These are phyloP conservation scores for Sebastes taczanowskii DNA, from an alignment of 2,797 vertebrate genomes.

Conservation along the genomic window DNA sequence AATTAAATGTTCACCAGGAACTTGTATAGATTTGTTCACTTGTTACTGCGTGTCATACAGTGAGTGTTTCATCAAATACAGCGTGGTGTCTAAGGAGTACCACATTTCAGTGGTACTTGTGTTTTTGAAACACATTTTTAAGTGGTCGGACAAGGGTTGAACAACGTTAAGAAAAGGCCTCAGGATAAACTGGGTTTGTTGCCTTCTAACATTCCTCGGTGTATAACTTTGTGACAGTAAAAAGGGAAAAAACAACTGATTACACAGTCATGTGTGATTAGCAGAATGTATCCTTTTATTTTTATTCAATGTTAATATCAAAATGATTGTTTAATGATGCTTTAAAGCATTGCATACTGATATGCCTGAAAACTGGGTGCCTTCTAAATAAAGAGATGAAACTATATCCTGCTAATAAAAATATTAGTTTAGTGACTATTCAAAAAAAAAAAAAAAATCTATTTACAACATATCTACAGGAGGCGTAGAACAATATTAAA, in stretches of 20 bases:
- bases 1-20: constrained; percentile 67
- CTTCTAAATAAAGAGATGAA: background rate
- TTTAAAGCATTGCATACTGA: background rate
- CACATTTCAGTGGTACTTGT: constrained; percentile 25
- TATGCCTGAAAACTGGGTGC: background rate
- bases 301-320: background rate
- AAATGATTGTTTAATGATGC: background rate
- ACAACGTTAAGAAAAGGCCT: constrained; percentile 13
- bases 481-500: too few species aligned
- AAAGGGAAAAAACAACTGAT: background rate
- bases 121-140: constrained; percentile 28
- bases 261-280: background rate
- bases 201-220: background rate
- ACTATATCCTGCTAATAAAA: background rate
- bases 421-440: background rate
- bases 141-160: constrained; percentile 25
- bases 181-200: background rate
- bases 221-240: background rate
- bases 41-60: constrained; percentile 60
- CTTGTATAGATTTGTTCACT: constrained; percentile 64
- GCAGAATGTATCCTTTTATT: background rate
- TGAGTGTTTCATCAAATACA: constrained; percentile 34
- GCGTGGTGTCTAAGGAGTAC: constrained; percentile 19
- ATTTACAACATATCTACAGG: too few species aligned
- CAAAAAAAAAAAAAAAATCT: too few species aligned